These are phyloP conservation scores for Scomber scombrus DNA, from an alignment of 2,113 vertebrate species.

Conservation along the genomic window DNA sequence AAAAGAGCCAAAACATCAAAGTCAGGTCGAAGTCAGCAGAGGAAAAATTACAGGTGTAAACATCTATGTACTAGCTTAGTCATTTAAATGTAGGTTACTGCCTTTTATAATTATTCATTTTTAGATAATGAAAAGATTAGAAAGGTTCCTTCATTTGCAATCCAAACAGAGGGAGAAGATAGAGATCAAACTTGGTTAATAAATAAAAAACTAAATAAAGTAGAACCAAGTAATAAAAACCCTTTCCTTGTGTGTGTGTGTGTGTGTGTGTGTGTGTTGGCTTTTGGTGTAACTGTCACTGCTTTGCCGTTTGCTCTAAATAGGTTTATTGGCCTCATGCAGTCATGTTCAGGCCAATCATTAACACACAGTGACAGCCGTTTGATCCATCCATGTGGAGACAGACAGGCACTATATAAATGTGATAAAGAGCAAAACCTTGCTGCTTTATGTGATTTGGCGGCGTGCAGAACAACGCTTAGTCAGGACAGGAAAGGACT, in stretches of 20 bases:
- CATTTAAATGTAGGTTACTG: background rate
- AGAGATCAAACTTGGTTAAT: conserved; percentile 25
- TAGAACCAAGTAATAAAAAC: conserved; percentile 45
- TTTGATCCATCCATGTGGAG: conserved; percentile 5
- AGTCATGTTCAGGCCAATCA: conserved; percentile 56
- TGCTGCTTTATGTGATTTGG: conserved; percentile 5
- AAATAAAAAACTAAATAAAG: conserved; percentile 13
- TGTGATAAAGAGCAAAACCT: conserved; percentile 22
- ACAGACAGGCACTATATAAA: conserved; percentile 24
- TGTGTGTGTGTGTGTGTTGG: conserved; percentile 26
- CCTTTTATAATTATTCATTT: background rate
- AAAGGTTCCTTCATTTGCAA: background rate
- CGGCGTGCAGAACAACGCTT: background rate
- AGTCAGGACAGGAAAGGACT: background rate
- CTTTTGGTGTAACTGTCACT: conserved; percentile 8
- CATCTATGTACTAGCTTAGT: background rate
- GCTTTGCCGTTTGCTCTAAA: conserved; percentile 26
- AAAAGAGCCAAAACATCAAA: background rate
- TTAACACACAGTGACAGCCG: conserved; percentile 51
- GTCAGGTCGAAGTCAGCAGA: background rate
- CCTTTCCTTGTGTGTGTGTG: background rate
- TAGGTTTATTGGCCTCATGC: conserved; percentile 54
- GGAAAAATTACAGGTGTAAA: background rate
- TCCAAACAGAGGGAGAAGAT: background rate
- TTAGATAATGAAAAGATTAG: background rate